Evolutionary conservation across 2,113 vertebrate species (phyloP).

Genomic region (Toxotes jaculatrix): DNA sequence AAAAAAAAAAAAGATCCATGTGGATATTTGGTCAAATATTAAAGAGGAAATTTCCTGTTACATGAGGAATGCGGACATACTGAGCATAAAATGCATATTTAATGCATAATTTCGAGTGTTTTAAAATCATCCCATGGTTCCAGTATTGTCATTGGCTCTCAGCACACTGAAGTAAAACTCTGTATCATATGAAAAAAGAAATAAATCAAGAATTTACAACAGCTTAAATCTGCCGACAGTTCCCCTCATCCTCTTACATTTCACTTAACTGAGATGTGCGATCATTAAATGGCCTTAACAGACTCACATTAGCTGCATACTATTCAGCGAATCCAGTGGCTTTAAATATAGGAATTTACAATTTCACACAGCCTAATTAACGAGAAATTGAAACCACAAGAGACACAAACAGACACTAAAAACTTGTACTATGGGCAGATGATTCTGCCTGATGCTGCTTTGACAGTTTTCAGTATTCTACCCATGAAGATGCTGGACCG

Average conservation of each 20-base stretch:
- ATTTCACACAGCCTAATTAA: neutral
- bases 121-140: neutral
- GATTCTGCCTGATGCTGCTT: neutral
- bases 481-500: neutral
- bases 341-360: constrained; percentile 1
- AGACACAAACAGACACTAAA: constrained; percentile 5
- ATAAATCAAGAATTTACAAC: neutral
- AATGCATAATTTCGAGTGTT: neutral
- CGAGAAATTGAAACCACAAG: neutral
- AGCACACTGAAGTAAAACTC: neutral
- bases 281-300: neutral
- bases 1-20: neutral
- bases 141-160: neutral
- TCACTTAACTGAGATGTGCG: neutral
- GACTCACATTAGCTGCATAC: neutral
- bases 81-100: neutral
- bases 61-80: neutral
- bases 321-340: neutral
- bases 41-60: neutral
- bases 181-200: neutral
- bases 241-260: neutral
- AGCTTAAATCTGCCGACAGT: neutral
- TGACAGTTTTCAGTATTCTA: neutral
- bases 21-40: neutral
- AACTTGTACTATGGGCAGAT: constrained; percentile 16